phyloP scores from a whole-genome alignment of 2,888 invertebrate species.

The Epicampocera succincta region DNA sequence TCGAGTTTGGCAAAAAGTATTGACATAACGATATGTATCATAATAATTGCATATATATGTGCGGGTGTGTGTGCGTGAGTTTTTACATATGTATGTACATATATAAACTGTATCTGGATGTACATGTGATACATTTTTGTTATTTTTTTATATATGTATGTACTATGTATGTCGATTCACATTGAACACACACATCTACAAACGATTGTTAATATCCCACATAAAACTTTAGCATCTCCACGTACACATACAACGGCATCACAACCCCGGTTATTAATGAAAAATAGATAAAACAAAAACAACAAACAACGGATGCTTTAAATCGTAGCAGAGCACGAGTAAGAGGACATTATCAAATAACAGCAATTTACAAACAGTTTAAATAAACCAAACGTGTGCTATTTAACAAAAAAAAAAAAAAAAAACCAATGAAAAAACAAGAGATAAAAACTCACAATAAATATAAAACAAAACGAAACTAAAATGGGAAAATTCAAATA shows the following conservation, averaged over 20 bases:
- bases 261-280: conserved; percentile 37
- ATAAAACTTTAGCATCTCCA: conserved; percentile 17
- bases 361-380: conserved; percentile 51
- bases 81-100: too few relatives aligned
- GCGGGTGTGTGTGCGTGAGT: too few relatives aligned
- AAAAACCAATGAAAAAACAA: neutral
- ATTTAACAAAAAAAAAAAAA: conserved; percentile 28
- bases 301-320: conserved; percentile 40
- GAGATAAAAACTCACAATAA: conserved; percentile 5
- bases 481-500: conserved; percentile 58
- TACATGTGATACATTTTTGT: neutral
- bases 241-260: conserved; percentile 6
- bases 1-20: too few relatives aligned
- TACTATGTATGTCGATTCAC: neutral
- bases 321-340: conserved; percentile 16
- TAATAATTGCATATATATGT: too few relatives aligned
- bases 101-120: neutral
- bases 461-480: conserved; percentile 36
- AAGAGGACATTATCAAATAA: conserved; percentile 60
- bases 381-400: conserved; percentile 65
- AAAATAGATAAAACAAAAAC: conserved; percentile 21
- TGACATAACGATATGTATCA: too few relatives aligned
- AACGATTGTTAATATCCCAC: neutral
- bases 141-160: neutral
- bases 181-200: neutral